These are phyloP conservation scores for Trisateles emortualis DNA, from an alignment of 2,888 invertebrate genomes.

Conservation along the genomic window DNA sequence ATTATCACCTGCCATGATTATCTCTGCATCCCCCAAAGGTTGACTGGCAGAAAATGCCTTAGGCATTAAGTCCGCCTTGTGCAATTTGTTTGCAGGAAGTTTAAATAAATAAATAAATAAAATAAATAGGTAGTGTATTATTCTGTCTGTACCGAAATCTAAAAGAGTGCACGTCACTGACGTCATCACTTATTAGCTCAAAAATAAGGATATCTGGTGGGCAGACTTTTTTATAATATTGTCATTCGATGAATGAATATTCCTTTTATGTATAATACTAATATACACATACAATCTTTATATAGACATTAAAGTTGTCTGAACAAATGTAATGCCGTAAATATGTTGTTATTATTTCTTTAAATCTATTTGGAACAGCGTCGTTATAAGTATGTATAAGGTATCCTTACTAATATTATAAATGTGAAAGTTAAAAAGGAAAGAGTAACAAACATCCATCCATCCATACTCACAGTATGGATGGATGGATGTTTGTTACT, in stretches of 20 bases:
- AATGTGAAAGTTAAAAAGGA: too few species aligned
- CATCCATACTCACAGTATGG: too few species aligned
- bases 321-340: neutral
- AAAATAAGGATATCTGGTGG: constrained; percentile 23
- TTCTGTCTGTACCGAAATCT: constrained; percentile 15
- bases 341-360: neutral
- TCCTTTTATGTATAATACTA: constrained; percentile 9
- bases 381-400: neutral
- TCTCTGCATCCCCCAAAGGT: too few species aligned
- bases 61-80: too few species aligned
- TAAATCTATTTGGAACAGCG: neutral
- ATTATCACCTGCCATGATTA: too few species aligned
- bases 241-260: constrained; percentile 43
- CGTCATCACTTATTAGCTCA: constrained; percentile 37
- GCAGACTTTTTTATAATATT: constrained; percentile 34
- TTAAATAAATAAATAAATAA: too few species aligned
- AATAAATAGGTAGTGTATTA: neutral
- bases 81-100: too few species aligned
- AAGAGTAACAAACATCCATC: too few species aligned
- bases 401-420: too few species aligned
- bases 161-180: neutral
- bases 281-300: neutral
- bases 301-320: neutral
- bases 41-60: too few species aligned
- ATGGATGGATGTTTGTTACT: too few species aligned